Evolutionary conservation across 2,888 invertebrate species (phyloP).

Genomic region (Polyommatus iphigenia): DNA sequence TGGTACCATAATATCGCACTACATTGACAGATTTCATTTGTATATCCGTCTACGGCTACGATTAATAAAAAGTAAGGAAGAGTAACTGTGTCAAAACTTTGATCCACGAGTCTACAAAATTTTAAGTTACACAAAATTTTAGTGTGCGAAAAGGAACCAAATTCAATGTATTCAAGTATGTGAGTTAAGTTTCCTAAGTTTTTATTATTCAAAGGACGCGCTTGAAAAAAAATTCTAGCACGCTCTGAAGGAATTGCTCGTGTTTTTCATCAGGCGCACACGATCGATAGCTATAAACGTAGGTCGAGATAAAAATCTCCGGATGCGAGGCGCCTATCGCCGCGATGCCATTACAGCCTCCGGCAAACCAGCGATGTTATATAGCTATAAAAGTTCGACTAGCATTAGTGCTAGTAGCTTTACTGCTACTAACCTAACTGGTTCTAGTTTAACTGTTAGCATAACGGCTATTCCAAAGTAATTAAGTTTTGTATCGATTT

Average conservation of each 20-base stretch:
- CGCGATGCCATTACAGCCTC: slow-evolving; percentile 66
- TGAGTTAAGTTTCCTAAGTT: too few species aligned
- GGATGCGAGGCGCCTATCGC: slow-evolving; percentile 61
- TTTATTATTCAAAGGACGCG: too few species aligned
- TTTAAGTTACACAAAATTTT: too few species aligned
- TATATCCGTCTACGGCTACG: too few species aligned
- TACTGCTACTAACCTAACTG: not conserved
- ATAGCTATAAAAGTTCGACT: not conserved
- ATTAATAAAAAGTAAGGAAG: too few species aligned
- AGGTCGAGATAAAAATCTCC: slow-evolving; percentile 61
- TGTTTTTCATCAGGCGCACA: slow-evolving; percentile 2
- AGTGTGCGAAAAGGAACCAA: too few species aligned
- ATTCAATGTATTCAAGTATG: too few species aligned
- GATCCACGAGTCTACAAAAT: too few species aligned
- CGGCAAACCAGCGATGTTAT: slow-evolving; percentile 42
- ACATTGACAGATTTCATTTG: too few species aligned
- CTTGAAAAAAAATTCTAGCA: not conserved
- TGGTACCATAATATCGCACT: too few species aligned
- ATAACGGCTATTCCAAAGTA: not conserved
- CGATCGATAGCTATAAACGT: slow-evolving; percentile 42
- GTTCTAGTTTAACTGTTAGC: not conserved
- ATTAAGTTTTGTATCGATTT: slow-evolving; percentile 15
- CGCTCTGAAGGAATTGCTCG: not conserved
- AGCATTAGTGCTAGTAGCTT: not conserved
- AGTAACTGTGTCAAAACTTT: too few species aligned